Conservation (phyloP, 2,888 invertebrate genomes). For the Digitonthophagus gazella region DNA sequence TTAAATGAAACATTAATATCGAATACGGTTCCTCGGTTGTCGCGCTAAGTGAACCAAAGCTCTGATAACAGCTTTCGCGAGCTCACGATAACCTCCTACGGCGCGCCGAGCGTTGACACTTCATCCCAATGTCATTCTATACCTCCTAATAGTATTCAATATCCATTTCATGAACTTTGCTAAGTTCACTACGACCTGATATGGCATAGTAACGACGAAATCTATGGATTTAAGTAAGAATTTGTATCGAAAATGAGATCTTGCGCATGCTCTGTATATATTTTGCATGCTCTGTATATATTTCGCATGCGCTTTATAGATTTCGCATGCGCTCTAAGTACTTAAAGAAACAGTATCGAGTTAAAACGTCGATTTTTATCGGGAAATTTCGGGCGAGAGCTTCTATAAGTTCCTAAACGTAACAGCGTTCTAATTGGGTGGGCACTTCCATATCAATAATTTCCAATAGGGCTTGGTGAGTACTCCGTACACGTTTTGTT, state of each 20-base stretch:
- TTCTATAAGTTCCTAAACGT: constrained; percentile 3
- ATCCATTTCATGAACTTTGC: background rate
- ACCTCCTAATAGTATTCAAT: background rate
- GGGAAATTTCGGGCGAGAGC: background rate
- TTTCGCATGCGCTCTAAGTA: no score
- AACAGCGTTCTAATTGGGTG: constrained; percentile 2
- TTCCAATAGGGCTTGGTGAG: background rate
- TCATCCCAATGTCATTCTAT: background rate
- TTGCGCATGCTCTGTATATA: no score
- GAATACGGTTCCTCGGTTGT: background rate
- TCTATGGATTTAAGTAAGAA: background rate
- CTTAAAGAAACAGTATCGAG: no score
- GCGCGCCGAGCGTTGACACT: background rate
- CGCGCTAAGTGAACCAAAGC: background rate
- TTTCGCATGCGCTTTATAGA: no score
- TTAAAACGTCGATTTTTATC: constrained; percentile 4
- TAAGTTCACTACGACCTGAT: background rate
- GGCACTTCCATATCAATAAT: constrained; percentile 4
- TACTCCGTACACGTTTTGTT: background rate
- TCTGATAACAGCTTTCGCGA: background rate
- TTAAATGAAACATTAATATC: background rate
- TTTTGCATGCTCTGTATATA: no score
- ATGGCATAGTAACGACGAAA: background rate
- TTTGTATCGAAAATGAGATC: no score
- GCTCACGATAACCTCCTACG: background rate